Percentiles rank a stretch among this genome's conserved stretches.
Evolutionary conservation across 2,888 invertebrate genomes (phyloP).

Genomic region (Petrophora chlorosata): DNA sequence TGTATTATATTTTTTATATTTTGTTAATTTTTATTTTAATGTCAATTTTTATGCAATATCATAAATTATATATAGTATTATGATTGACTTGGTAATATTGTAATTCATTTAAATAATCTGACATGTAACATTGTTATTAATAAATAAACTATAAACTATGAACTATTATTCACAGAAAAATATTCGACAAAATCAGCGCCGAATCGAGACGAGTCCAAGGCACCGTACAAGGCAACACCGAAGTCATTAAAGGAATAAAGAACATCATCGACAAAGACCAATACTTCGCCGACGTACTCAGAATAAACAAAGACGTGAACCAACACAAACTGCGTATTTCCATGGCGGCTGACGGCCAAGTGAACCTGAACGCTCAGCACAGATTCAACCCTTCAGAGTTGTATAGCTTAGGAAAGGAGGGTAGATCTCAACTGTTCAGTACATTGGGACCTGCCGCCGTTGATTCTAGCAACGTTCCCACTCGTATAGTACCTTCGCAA

Average conservation of each 20-base stretch:
- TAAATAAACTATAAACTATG: not conserved
- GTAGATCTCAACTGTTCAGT: slow-evolving; percentile 61
- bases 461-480: slow-evolving; percentile 57
- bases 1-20: too few relatives aligned
- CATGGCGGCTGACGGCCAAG: slow-evolving; percentile 72
- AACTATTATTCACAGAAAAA: slow-evolving; percentile 68
- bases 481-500: slow-evolving; percentile 48
- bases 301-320: slow-evolving; percentile 81
- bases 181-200: slow-evolving; percentile 82
- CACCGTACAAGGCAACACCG: slow-evolving; percentile 75
- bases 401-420: slow-evolving; percentile 57
- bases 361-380: slow-evolving; percentile 72
- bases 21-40: too few relatives aligned
- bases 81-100: too few relatives aligned
- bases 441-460: slow-evolving; percentile 60
- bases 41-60: too few relatives aligned
- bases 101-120: too few relatives aligned
- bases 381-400: slow-evolving; percentile 69
- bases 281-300: slow-evolving; percentile 79
- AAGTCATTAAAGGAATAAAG: slow-evolving; percentile 80
- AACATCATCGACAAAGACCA: slow-evolving; percentile 82
- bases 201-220: slow-evolving; percentile 80
- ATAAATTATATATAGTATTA: too few relatives aligned
- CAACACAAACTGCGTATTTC: slow-evolving; percentile 76
- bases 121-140: too few relatives aligned